phyloP scores from a whole-genome alignment of 2,888 invertebrate species.

The Pteria penguin region DNA sequence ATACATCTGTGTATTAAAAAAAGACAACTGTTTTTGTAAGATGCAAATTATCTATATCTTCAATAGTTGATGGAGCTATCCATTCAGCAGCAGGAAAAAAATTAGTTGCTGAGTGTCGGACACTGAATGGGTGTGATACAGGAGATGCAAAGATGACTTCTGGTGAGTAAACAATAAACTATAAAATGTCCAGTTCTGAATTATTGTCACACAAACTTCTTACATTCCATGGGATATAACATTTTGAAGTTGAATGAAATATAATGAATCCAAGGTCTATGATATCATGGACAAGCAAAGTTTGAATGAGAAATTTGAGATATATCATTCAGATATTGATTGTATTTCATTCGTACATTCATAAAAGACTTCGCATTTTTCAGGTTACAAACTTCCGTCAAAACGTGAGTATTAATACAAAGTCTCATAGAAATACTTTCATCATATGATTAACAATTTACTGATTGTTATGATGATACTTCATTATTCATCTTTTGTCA shows the following conservation, averaged over 20 bases:
- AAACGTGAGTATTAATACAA: slow-evolving; percentile 88
- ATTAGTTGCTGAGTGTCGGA: slow-evolving; percentile 86
- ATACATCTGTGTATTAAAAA: too few species aligned
- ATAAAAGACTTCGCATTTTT: slow-evolving; percentile 42
- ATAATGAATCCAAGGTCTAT: too few species aligned
- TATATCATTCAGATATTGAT: too few species aligned
- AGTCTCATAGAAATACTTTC: too few species aligned
- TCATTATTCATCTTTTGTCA: too few species aligned
- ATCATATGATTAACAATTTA: too few species aligned
- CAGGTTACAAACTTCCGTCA: slow-evolving; percentile 88
- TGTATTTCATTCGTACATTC: too few species aligned
- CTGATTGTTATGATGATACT: too few species aligned
- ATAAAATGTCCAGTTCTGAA: background rate
- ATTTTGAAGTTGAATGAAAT: background rate
- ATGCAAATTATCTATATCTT: background rate
- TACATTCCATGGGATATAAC: background rate
- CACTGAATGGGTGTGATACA: slow-evolving; percentile 87
- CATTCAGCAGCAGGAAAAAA: slow-evolving; percentile 88
- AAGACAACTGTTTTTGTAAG: too few species aligned
- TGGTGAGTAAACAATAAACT: slow-evolving; percentile 76
- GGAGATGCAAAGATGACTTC: slow-evolving; percentile 92
- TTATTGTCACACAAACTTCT: too few species aligned
- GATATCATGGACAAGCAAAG: too few species aligned
- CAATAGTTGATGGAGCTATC: slow-evolving; percentile 91
- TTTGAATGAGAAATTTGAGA: too few species aligned